Percentiles rank a stretch among this genome's conserved stretches.
These are phyloP conservation scores for Nibea albiflora DNA, from an alignment of 2,113 vertebrate genomes.

Conservation along the genomic window DNA sequence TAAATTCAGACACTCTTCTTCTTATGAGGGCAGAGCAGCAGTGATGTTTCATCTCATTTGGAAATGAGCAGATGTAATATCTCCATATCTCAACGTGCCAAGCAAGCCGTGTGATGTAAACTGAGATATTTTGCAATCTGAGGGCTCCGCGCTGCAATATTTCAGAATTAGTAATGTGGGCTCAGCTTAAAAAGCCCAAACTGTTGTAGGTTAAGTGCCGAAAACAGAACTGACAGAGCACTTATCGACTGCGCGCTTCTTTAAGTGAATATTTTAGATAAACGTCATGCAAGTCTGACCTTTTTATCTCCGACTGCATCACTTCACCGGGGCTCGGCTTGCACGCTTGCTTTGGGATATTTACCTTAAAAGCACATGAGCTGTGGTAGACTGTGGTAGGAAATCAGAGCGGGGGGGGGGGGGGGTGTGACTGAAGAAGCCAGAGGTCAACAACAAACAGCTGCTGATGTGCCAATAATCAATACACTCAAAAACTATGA, in stretches of 20 bases:
- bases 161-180: not conserved
- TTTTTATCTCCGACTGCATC: not conserved
- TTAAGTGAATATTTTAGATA: not conserved
- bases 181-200: constrained; percentile 1
- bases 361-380: not conserved
- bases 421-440: not conserved
- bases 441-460: constrained; percentile 12
- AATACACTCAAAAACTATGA: constrained; percentile 13
- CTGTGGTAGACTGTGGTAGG: not conserved
- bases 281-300: not conserved
- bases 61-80: constrained; percentile 16
- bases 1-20: not conserved
- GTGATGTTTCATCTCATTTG: not conserved
- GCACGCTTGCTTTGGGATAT: not conserved
- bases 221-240: constrained; percentile 1
- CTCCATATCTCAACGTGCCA: not conserved
- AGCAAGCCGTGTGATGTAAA: constrained; percentile 23
- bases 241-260: not conserved
- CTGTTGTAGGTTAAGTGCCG: not conserved
- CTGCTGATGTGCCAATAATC: constrained; percentile 26
- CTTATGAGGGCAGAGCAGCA: not conserved
- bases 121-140: constrained; percentile 22
- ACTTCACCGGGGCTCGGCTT: not conserved
- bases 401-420: not conserved
- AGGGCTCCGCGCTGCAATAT: constrained; percentile 21